phyloP scores from a whole-genome alignment of 1,140 invertebrate species.

The Anagrus nilaparvatae region DNA sequence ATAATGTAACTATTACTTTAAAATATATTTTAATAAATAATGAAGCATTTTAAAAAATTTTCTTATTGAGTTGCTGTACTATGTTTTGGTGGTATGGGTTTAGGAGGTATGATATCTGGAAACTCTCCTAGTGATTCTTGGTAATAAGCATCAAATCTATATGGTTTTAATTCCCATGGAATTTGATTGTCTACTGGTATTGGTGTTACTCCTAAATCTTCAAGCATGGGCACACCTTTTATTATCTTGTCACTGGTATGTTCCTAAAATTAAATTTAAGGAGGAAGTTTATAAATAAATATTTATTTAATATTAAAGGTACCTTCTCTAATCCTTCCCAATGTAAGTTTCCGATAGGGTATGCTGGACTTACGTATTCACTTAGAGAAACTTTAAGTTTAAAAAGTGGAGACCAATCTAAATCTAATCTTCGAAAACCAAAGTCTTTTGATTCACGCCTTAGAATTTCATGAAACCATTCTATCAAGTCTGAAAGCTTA shows the following conservation, averaged over 20 bases:
- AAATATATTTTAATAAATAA: too few relatives aligned
- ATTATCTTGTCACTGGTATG: conserved; percentile 58
- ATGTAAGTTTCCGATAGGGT: conserved; percentile 55
- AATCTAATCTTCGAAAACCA: conserved; percentile 58
- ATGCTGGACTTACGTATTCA: conserved; percentile 48
- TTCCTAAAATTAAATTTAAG: conserved; percentile 51
- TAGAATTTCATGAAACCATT: conserved; percentile 44
- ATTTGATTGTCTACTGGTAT: conserved; percentile 66
- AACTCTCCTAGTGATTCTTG: conserved; percentile 68
- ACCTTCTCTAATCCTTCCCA: conserved; percentile 76
- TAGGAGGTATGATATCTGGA: conserved; percentile 29
- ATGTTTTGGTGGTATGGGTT: too few relatives aligned
- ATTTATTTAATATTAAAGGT: conserved; percentile 20
- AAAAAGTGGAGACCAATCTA: conserved; percentile 61
- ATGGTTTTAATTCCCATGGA: conserved; percentile 64
- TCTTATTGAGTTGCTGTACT: too few relatives aligned
- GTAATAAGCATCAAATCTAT: conserved; percentile 55
- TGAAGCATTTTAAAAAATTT: too few relatives aligned
- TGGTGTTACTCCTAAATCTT: conserved; percentile 75
- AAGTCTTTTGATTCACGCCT: conserved; percentile 32
- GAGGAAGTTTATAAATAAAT: too few relatives aligned
- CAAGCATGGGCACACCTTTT: conserved; percentile 61
- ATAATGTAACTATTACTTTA: too few relatives aligned
- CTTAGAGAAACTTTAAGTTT: conserved; percentile 53
- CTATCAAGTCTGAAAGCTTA: conserved; percentile 64